Conservation (phyloP, 2,888 invertebrate species). For the Smittia aterrima region DNA sequence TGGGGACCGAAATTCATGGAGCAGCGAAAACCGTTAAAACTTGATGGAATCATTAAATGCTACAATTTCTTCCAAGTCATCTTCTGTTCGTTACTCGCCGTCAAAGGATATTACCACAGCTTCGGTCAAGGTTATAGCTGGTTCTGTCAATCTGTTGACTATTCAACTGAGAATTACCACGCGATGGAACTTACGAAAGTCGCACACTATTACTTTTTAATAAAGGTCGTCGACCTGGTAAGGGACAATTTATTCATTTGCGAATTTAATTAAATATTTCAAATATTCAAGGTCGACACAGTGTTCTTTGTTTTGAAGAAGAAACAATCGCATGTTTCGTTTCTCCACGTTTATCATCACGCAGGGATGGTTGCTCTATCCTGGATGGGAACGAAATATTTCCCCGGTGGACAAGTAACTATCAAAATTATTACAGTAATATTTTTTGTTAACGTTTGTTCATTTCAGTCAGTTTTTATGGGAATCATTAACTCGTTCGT, state of each 20-base stretch:
- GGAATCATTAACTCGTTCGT: slow-evolving; percentile 72
- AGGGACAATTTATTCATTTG: too few species aligned
- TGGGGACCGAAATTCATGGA: slow-evolving; percentile 73
- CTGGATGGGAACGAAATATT: slow-evolving; percentile 57
- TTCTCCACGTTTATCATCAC: slow-evolving; percentile 85
- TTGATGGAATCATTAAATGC: slow-evolving; percentile 64
- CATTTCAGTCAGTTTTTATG: slow-evolving; percentile 57
- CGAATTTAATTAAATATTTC: too few species aligned
- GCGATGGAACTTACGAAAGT: slow-evolving; percentile 54
- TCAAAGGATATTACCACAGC: slow-evolving; percentile 50
- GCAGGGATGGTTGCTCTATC: slow-evolving; percentile 70
- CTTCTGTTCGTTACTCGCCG: slow-evolving; percentile 55
- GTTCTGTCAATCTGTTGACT: slow-evolving; percentile 61
- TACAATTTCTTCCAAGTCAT: slow-evolving; percentile 71
- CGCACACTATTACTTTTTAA: slow-evolving; percentile 57
- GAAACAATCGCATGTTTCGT: slow-evolving; percentile 77
- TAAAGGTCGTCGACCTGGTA: slow-evolving; percentile 42
- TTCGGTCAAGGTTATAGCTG: slow-evolving; percentile 57
- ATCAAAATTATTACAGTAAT: too few species aligned
- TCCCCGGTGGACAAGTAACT: slow-evolving; percentile 62
- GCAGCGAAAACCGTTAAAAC: slow-evolving; percentile 61
- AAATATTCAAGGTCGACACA: slow-evolving; percentile 45
- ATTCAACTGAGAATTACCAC: slow-evolving; percentile 53
- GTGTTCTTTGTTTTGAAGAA: slow-evolving; percentile 79
- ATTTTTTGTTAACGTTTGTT: too few species aligned